phyloP scores from a whole-genome alignment of 2,797 vertebrate species.

The Aldrovandia affinis region DNA sequence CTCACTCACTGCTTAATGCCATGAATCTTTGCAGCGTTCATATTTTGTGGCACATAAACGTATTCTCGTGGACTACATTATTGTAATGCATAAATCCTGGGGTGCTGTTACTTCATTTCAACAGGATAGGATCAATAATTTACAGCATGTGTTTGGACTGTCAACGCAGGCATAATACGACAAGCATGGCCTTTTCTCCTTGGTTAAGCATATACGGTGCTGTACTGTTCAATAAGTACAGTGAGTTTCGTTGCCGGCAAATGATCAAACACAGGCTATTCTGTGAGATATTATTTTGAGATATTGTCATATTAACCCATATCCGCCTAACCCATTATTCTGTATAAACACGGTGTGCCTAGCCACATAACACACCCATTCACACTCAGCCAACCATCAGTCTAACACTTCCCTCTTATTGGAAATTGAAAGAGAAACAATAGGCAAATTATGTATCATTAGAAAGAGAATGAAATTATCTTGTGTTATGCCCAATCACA shows the following conservation, averaged over 20 bases:
- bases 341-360: too few species aligned
- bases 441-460: too few species aligned
- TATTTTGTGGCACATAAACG: neutral
- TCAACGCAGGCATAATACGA: neutral
- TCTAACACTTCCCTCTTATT: too few species aligned
- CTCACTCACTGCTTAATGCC: neutral
- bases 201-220: neutral
- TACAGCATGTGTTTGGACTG: conserved; percentile 8
- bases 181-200: neutral
- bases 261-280: neutral
- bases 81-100: neutral
- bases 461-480: too few species aligned
- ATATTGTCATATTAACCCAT: neutral
- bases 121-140: neutral
- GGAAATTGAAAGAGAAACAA: too few species aligned
- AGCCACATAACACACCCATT: too few species aligned
- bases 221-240: too few species aligned
- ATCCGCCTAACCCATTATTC: neutral
- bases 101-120: conserved; percentile 10
- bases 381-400: too few species aligned
- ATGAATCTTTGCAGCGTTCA: neutral
- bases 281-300: neutral
- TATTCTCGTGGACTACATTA: conserved; percentile 5
- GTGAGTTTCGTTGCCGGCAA: neutral
- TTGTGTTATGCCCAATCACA: too few species aligned